These are phyloP conservation scores for Hippoglossus hippoglossus DNA, from an alignment of 2,797 vertebrate genomes.

Conservation along the genomic window DNA sequence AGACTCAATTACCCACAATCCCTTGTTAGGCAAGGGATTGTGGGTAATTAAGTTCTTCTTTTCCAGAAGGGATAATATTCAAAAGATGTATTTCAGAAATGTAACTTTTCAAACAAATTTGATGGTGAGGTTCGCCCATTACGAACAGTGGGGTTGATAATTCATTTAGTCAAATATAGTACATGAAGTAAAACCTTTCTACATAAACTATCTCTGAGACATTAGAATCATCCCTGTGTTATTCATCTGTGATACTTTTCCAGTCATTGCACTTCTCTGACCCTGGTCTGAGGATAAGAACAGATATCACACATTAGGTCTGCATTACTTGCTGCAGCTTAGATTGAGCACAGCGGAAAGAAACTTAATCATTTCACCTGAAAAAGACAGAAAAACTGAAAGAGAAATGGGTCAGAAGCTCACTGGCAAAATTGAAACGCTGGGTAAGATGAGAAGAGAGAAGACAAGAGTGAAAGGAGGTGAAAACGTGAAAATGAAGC, in stretches of 20 bases:
- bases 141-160: neutral
- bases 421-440: constrained; percentile 1
- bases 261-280: constrained; percentile 9
- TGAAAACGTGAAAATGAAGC: neutral
- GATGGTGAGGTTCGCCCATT: neutral
- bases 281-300: constrained; percentile 27
- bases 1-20: neutral
- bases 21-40: too few species aligned
- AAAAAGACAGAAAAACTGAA: neutral
- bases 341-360: constrained; percentile 23
- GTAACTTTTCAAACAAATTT: neutral
- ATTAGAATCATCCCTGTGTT: neutral
- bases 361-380: constrained; percentile 39
- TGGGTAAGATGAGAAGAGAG: neutral
- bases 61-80: neutral
- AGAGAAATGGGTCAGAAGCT: constrained; percentile 9
- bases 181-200: neutral
- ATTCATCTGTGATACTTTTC: constrained; percentile 17
- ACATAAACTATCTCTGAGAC: constrained; percentile 2
- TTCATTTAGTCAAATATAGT: neutral
- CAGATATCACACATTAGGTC: constrained; percentile 21
- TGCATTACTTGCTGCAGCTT: constrained; percentile 17
- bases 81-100: neutral
- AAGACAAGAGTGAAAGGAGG: constrained; percentile 11
- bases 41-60: neutral